These are phyloP conservation scores for Coreoperca whiteheadi DNA, from an alignment of 2,113 vertebrate genomes.

Conservation along the genomic window DNA sequence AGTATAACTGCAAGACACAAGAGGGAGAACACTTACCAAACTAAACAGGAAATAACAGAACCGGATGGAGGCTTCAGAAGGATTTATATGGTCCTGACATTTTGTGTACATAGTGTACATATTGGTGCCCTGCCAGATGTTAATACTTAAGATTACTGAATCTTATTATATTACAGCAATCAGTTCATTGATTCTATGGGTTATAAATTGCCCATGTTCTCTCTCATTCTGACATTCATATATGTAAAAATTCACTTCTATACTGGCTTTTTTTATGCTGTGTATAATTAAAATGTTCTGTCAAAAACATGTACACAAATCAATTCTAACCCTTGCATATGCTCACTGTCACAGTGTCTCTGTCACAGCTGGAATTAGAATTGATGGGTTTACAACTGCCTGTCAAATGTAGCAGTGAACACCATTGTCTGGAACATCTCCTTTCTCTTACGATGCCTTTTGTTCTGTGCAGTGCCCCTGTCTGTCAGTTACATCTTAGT, in stretches of 20 bases:
- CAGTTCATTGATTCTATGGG: too few species aligned
- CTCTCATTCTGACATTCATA: neutral
- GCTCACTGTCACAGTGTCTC: constrained; percentile 10
- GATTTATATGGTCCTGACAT: too few species aligned
- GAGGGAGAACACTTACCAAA: too few species aligned
- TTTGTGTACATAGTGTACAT: too few species aligned
- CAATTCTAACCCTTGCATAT: neutral
- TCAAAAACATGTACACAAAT: constrained; percentile 9
- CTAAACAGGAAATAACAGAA: too few species aligned
- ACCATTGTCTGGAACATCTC: constrained; percentile 31
- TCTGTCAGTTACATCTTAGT: constrained; percentile 64
- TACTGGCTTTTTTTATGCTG: neutral
- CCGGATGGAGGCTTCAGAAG: too few species aligned
- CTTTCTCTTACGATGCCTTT: constrained; percentile 13
- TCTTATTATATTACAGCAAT: too few species aligned
- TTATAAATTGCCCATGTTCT: too few species aligned
- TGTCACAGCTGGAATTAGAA: constrained; percentile 52
- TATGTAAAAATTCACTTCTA: neutral
- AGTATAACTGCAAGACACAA: too few species aligned
- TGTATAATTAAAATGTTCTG: constrained; percentile 32
- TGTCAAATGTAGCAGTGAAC: constrained; percentile 39
- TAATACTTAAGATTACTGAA: too few species aligned
- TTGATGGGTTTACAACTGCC: constrained; percentile 45
- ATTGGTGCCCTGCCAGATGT: too few species aligned
- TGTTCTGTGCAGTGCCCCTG: constrained; percentile 25